Base-by-base conservation (phyloP, 2,113 vertebrate species). In the Tretioscincus oriximinensis region DNA sequence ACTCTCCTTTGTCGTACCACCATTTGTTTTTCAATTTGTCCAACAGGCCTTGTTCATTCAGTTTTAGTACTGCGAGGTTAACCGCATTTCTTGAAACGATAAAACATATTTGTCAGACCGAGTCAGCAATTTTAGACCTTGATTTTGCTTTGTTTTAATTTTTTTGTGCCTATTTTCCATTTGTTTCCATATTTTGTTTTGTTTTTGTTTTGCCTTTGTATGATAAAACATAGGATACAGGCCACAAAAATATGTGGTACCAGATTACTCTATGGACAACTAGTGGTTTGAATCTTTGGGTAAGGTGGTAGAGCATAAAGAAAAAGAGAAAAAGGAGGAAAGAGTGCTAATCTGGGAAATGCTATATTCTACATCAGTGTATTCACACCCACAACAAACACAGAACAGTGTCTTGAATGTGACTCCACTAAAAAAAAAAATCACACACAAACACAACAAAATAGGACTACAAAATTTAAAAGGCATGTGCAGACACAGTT, bases 11-110 rank as follows among this genome's bases (percentile, higher is more conserved):
- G 98, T 99, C 98, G 98, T 99, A 99, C 98, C 98, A 99, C 98
- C 98, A 99, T 99, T 99, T 99, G 98, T 99, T 99, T 99, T 99
- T 99, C 98, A 99, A 99, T 99, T 99, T 99, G 98, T 99, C 98
- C 98, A 99, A 99, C 84, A 99, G 98, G 98, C 98, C 98, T 99
- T 99, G 98, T 91, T 99, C 98, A 98, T 99, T 99, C 97, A 99
- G 98, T 99, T 99, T 99, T 98, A 99, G 86, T 94, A 99, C 98
- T 98, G 98, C 98, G 92, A 99, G 98, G 98, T 99, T 99, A 99
- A 99, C 98, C 84, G 98, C 98, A 99, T 99, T 99, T 99, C 98
- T 99, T 99, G 98, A 99, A 99, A 99, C 96, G 97, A 99, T 99
- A 99, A 99, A 99, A 99, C 98, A 99, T 98, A 99, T 98, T 99